Percentiles rank a stretch among this genome's conserved stretches.
phyloP scores from a whole-genome alignment of 2,888 invertebrate genomes.

The Machimus rusticus region DNA sequence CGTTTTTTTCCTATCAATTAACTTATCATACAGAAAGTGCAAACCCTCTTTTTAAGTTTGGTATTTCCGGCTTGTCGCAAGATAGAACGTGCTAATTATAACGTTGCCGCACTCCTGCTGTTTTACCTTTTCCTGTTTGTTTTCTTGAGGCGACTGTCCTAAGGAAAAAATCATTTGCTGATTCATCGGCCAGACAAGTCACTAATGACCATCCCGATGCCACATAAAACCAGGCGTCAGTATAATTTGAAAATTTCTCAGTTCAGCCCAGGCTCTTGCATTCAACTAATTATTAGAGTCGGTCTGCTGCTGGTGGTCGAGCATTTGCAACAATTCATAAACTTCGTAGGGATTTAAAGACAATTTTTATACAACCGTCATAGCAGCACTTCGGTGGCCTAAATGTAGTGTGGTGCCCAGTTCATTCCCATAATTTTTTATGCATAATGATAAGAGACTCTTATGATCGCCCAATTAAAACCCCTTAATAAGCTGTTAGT shows the following conservation, averaged over 20 bases:
- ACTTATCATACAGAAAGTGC: neutral
- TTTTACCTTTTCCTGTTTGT: constrained; percentile 31
- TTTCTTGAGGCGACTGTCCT: neutral
- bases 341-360: neutral
- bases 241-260: constrained; percentile 37
- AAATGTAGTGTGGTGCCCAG: neutral
- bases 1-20: neutral
- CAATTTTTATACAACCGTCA: neutral
- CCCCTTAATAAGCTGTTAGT: constrained; percentile 43
- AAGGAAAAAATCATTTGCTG: neutral
- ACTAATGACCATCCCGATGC: constrained; percentile 8
- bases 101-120: constrained; percentile 22
- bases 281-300: constrained; percentile 8
- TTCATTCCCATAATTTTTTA: neutral
- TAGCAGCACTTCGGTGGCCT: neutral
- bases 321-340: neutral
- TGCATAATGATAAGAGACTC: neutral
- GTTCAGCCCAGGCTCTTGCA: neutral
- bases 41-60: neutral
- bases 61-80: constrained; percentile 24
- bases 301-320: constrained; percentile 13
- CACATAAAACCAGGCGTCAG: constrained; percentile 30
- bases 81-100: constrained; percentile 16
- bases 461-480: constrained; percentile 47
- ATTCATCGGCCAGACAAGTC: neutral